Evolutionary conservation across 2,888 invertebrate species (phyloP), one percentile per base, ranked within the genome.

Genomic region (Acleris holmiana): DNA sequence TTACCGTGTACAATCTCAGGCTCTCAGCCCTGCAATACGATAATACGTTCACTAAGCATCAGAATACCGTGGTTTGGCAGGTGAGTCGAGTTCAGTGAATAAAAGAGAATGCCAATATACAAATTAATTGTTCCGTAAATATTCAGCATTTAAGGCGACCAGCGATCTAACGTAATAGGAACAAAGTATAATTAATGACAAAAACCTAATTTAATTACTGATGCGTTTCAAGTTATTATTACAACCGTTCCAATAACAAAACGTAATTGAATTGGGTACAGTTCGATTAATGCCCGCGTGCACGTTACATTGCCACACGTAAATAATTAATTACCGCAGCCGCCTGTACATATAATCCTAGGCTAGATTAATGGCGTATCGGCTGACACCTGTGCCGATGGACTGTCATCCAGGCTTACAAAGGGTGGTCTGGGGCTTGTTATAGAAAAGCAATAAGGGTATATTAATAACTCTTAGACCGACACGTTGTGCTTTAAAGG

Each of bases 311-410:
- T 58, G 56, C 44, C 25, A 58, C 53, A 47, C 40, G 51, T 50
- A 53, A 63, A 44, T 63, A 57, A 58, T 51, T 47, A 50, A 63
- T 63, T 63, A 58, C 51, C 25, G 50, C 13, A n/a, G 25, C 21
- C 44, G 46, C 51, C 56, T 63, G 63, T 19, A 51, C 25, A 29
- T 29, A 8, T 58, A 64, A 64, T 64, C 64, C 46, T 13, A 13
- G 53, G 18, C 35, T 19, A 47, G 58, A 64, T 35, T 58, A 48
- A 53, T 41, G 47, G 50, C 18, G 18, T n/a, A 35, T 23, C 58
- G 29, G 29, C 29, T 29, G 29, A 29, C 29, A 58, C 63, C 58
- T 58, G 58, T 23, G 18, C 47, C 47, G 57, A 41, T 51, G 44
- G 35, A 21, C n/a, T 13, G 25, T 61, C 49, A 57, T 58, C 46